phyloP scores from a whole-genome alignment of 2,888 invertebrate species.

The Platerodrilus igneus region DNA sequence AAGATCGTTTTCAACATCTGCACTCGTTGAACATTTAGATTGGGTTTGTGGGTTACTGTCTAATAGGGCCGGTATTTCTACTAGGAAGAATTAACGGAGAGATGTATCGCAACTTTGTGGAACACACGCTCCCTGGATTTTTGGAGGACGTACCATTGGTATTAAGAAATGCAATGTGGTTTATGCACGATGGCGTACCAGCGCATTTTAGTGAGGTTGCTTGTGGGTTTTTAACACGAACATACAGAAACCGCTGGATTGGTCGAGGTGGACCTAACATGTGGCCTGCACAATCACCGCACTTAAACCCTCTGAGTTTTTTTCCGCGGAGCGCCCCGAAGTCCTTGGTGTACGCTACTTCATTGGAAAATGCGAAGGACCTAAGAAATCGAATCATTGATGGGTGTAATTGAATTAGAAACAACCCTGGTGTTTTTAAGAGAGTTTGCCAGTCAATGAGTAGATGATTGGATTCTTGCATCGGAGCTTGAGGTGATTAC shows the following conservation, averaged over 20 bases:
- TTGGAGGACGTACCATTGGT: conserved; percentile 25
- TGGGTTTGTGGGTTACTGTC: conserved; percentile 13
- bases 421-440: too few species aligned
- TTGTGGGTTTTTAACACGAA: conserved; percentile 21
- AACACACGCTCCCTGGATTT: conserved; percentile 16
- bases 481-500: too few species aligned
- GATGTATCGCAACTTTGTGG: conserved; percentile 17
- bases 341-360: conserved; percentile 9
- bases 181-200: conserved; percentile 33
- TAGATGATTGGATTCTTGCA: too few species aligned
- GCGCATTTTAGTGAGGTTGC: conserved; percentile 28
- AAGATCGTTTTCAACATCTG: conserved; percentile 10
- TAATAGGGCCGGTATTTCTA: conserved; percentile 22
- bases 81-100: conserved; percentile 16
- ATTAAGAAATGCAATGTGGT: conserved; percentile 32
- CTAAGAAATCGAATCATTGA: too few species aligned
- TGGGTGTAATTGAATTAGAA: too few species aligned
- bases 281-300: conserved; percentile 21
- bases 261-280: conserved; percentile 28
- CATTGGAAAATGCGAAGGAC: conserved; percentile 12
- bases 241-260: conserved; percentile 26
- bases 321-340: conserved; percentile 18
- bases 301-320: conserved; percentile 24
- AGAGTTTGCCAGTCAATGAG: too few species aligned
- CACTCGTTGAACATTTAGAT: conserved; percentile 18